Percentiles rank a stretch among this genome's conserved stretches.
phyloP scores from a whole-genome alignment of 2,888 invertebrate genomes.

The Ectemnius continuus region DNA sequence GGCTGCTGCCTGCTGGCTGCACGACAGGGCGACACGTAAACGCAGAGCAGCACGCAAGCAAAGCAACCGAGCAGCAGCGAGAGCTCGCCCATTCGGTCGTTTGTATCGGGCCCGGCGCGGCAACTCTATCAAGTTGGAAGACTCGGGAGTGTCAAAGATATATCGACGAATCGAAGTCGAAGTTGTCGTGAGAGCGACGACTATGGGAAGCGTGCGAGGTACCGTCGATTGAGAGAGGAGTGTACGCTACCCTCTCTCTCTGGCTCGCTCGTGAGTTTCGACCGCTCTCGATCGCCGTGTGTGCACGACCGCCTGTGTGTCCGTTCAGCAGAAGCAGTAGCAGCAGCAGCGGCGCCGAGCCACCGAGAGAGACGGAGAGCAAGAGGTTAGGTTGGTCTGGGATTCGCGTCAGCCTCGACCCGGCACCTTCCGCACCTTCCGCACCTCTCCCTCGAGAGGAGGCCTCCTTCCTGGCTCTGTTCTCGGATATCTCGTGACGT shows the following conservation, averaged over 20 bases:
- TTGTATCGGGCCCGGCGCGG: not conserved
- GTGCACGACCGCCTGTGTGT: constrained; percentile 2
- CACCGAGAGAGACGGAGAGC: constrained; percentile 28
- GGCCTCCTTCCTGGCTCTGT: constrained; percentile 20
- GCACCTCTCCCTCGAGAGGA: constrained; percentile 19
- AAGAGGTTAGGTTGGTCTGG: constrained; percentile 63
- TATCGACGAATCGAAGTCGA: too few species aligned
- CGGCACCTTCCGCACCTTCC: constrained; percentile 29
- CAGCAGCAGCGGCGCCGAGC: not conserved
- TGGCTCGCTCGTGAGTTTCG: not conserved
- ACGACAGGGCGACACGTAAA: constrained; percentile 41
- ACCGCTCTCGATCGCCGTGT: constrained; percentile 4
- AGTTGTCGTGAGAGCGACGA: not conserved
- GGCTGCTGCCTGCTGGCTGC: not conserved
- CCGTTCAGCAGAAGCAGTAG: not conserved
- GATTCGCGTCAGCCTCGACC: constrained; percentile 51
- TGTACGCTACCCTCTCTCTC: not conserved
- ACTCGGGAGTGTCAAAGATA: constrained; percentile 47
- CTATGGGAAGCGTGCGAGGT: constrained; percentile 7
- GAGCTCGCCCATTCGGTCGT: not conserved
- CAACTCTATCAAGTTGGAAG: not conserved
- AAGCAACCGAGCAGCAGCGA: not conserved
- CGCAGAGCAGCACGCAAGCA: constrained; percentile 25
- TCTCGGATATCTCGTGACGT: constrained; percentile 24
- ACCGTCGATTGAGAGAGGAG: not conserved